Conservation (phyloP, 2,888 invertebrate genomes). For the Callinectes sapidus region DNA sequence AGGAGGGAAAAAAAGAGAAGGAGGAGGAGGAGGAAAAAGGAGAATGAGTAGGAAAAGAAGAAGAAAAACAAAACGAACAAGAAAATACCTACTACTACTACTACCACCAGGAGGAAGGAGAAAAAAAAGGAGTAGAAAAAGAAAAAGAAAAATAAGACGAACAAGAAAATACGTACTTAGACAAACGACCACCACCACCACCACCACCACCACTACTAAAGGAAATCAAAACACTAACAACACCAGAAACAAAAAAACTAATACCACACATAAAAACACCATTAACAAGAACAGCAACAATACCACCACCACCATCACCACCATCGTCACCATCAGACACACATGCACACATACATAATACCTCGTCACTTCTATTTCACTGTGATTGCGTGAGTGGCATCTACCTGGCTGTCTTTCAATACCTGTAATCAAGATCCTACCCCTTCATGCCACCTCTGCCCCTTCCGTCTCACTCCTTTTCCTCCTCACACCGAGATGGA, state of each 20-base stretch:
- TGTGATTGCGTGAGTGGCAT: slow-evolving; percentile 31
- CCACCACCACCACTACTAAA: background rate
- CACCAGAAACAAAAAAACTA: background rate
- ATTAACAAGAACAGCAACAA: background rate
- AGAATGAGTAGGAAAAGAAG: background rate
- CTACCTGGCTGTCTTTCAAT: background rate
- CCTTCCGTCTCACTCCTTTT: background rate
- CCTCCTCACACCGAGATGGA: background rate
- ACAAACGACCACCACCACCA: background rate
- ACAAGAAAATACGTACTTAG: background rate
- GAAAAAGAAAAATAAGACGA: too few relatives aligned
- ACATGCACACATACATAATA: background rate
- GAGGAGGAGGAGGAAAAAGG: background rate
- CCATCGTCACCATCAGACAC: background rate
- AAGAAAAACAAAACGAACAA: background rate
- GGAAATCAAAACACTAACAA: background rate
- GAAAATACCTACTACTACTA: too few relatives aligned
- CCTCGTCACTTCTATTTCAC: background rate
- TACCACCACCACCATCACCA: background rate
- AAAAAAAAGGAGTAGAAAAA: background rate
- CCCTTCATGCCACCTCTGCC: background rate
- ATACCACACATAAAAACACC: background rate
- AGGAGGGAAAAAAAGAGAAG: background rate
- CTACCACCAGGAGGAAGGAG: too few relatives aligned
- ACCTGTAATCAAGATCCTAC: slow-evolving; percentile 8